Evolutionary conservation across 2,888 invertebrate genomes (phyloP), one percentile per base, ranked within the genome.

Genomic region (Meganola albula): DNA sequence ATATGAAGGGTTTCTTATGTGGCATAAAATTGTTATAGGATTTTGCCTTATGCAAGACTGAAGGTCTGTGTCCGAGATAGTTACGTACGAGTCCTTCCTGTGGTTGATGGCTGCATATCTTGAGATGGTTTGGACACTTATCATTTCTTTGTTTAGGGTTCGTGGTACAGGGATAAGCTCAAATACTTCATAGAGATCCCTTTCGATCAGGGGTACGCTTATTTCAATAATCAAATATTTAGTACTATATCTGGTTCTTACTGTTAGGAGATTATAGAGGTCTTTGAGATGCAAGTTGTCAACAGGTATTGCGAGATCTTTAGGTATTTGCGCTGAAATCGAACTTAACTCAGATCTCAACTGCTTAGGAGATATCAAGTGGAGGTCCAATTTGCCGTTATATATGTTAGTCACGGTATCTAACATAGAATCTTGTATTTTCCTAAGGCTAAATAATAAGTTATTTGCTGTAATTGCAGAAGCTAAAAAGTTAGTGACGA

Each of bases 351-450:
- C 34, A 9, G 30, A 12, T 24, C 23, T 24, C 12, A 50, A 20
- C 33, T 48, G 44, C 7, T 41, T 13, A 3, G 44, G 43, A 0
- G 40, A 34, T n/a, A 47, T 5, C 1, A 47, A 16, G 21, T 47
- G 50, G 2, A 41, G 3, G 24, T 43, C 43, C 2, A 47, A 36
- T 6, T 27, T 26, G 3, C 39, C 47, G n/a, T 47, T 23, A 18
- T 37, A 38, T 3, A 47, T 10, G 13, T 47, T 37, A 0, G 41
- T 34, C 1, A 44, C 14, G 1, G 43, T 43, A 10, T 47, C 39
- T 4, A 49, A 11, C 1, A 49, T n/a, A 0, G 25, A 30, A 2
- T 36, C 8, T 24, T 50, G 50, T n/a, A 43, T 38, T 2, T 12
- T 23, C 14, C 34, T 42, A 6, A 48, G 14, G 5, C 27, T 33